Base-by-base conservation (phyloP, 2,797 vertebrate genomes). In the Sebastiscus albofasciatus region DNA sequence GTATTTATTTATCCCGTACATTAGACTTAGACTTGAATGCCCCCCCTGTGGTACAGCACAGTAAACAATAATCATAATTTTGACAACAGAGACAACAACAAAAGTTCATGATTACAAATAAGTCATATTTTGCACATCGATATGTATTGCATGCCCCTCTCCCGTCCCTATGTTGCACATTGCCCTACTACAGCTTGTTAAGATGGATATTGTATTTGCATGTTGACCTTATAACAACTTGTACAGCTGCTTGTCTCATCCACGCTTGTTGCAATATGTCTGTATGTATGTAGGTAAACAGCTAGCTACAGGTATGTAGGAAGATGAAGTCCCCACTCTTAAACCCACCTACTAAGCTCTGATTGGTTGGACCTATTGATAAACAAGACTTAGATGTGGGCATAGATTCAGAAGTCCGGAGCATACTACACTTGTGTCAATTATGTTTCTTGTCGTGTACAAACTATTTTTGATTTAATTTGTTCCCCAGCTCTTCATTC, bases 401-500 rank as follows among this genome's bases (percentile, higher is more conserved):
- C 52, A n/a, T 33, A 14, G 6, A 20, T 56, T 72, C 31, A 72
- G 18, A 34, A 9, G 61, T 62, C 9, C 74, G 34, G 14, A 34
- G 34, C 22, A 27, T 13, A 20, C 27, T 10, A 12, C 42, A n/a
- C 11, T 68, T 46, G 16, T 29, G 26, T 59, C 26, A 27, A 33
- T 61, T 20, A 29, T 60, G 26, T 8, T 18, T 60, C 36, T 76
- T 36, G 16, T 65, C 16, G 65, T 79, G 20, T 69, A 18, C 52
- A 65, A 77, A 83, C 67, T 13, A 64, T 67, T 69, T 73, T 73
- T 31, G 11, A 77, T 68, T 76, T 36, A 71, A 67, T 82, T 67
- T 70, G 31, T 69, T 75, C 27, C 69, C 56, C 20, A 26, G 77
- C 69, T 77, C 72, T 33, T 52, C 52, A 72, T 82, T 86, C 56